phyloP scores from a whole-genome alignment of 2,888 invertebrate genomes.

The Coenonympha arcania region DNA sequence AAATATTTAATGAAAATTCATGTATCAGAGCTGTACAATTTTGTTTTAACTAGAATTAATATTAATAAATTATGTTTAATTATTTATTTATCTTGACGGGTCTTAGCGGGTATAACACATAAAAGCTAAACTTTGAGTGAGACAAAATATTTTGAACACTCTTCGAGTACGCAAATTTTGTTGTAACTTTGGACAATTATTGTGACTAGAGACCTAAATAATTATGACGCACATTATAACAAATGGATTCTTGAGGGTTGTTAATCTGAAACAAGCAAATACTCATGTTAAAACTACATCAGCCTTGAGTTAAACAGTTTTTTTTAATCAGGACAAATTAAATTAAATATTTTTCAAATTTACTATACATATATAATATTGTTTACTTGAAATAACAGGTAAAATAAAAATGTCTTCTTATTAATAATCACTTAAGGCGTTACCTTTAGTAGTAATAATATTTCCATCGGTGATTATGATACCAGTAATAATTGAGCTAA shows the following conservation, averaged over 20 bases:
- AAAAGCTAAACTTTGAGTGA: slow-evolving; percentile 31
- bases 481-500: slow-evolving; percentile 45
- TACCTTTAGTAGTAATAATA: slow-evolving; percentile 15
- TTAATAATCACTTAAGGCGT: too few species aligned
- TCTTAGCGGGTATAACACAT: slow-evolving; percentile 27
- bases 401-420: too few species aligned
- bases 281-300: too few species aligned
- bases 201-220: slow-evolving; percentile 33
- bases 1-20: slow-evolving; percentile 47
- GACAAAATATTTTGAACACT: slow-evolving; percentile 15
- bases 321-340: too few species aligned
- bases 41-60: slow-evolving; percentile 31
- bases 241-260: slow-evolving; percentile 11
- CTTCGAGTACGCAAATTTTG: slow-evolving; percentile 12
- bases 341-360: too few species aligned
- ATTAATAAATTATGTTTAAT: neutral
- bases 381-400: too few species aligned
- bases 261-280: slow-evolving; percentile 19
- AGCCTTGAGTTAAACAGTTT: too few species aligned
- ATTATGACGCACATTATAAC: slow-evolving; percentile 16
- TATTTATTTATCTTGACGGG: slow-evolving; percentile 3
- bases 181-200: slow-evolving; percentile 27
- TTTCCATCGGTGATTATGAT: slow-evolving; percentile 32
- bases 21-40: slow-evolving; percentile 45
- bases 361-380: too few species aligned